Evolutionary conservation across 2,797 vertebrate species (phyloP).

Genomic region (Cyprinodon diabolis): DNA sequence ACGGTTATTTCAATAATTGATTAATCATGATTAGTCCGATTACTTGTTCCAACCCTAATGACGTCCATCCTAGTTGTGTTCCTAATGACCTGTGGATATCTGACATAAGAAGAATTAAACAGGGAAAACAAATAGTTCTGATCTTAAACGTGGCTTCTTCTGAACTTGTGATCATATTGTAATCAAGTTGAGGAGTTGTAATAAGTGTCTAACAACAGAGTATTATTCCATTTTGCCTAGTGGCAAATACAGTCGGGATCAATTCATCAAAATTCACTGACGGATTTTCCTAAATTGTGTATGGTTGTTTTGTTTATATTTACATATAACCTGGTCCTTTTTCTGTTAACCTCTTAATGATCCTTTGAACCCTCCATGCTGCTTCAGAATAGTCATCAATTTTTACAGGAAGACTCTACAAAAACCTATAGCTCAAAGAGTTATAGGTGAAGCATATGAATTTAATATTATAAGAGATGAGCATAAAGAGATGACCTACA

Average conservation of each 20-base stretch:
- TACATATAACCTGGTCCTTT: not conserved
- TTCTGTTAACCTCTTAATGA: conserved; percentile 34
- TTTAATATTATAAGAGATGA: conserved; percentile 25
- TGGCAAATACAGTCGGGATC: not conserved
- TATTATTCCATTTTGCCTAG: conserved; percentile 7
- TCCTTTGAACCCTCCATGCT: conserved; percentile 42
- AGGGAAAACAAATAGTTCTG: conserved; percentile 30
- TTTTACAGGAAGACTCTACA: conserved; percentile 17
- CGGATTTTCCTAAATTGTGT: not conserved
- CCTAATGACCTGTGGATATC: conserved; percentile 39
- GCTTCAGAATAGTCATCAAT: conserved; percentile 41
- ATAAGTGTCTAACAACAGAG: conserved; percentile 25
- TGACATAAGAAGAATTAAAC: conserved; percentile 60
- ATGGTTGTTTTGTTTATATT: not conserved
- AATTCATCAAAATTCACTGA: conserved; percentile 7
- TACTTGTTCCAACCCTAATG: no score
- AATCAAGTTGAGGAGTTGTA: conserved; percentile 39
- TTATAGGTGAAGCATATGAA: conserved; percentile 38
- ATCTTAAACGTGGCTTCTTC: conserved; percentile 46
- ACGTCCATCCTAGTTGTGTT: no score
- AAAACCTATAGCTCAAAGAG: conserved; percentile 14
- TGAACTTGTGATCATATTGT: conserved; percentile 34
- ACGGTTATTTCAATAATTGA: no score
- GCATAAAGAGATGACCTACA: conserved; percentile 37
- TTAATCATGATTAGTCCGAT: no score